These are phyloP conservation scores for Alfaro cultratus DNA, from an alignment of 2,797 vertebrate genomes.

Conservation along the genomic window DNA sequence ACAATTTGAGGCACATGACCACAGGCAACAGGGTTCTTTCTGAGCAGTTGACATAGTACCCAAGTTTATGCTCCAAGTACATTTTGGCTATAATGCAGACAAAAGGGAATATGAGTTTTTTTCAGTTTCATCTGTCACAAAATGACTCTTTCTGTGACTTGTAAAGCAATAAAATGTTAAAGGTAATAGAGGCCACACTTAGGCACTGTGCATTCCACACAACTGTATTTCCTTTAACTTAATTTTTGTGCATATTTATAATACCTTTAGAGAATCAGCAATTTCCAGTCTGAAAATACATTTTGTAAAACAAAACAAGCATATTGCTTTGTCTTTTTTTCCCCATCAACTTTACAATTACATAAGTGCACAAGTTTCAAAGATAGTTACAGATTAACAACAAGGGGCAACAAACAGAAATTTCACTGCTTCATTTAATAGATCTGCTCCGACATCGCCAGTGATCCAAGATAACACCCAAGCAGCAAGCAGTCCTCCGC, in stretches of 20 bases:
- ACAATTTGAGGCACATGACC: not conserved
- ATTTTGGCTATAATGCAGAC: not conserved
- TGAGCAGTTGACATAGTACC: not conserved
- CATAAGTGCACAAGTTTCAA: conserved; percentile 15
- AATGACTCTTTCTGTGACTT: not conserved
- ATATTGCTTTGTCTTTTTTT: not conserved
- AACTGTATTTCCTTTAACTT: not conserved
- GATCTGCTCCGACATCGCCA: conserved; percentile 50
- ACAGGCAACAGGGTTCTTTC: not conserved
- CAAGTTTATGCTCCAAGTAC: not conserved
- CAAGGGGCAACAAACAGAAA: conserved; percentile 14
- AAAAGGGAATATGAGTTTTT: not conserved
- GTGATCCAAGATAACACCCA: conserved; percentile 61
- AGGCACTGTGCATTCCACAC: not conserved
- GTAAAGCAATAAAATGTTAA: not conserved
- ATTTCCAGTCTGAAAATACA: not conserved
- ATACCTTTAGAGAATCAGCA: not conserved
- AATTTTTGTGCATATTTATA: not conserved
- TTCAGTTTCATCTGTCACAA: not conserved
- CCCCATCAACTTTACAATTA: not conserved
- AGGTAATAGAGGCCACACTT: not conserved
- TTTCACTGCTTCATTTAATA: conserved; percentile 34
- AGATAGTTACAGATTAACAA: conserved; percentile 11
- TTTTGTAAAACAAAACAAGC: not conserved
- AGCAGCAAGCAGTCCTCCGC: conserved; percentile 39